Conservation (phyloP, 2,797 vertebrate species). For the Esox masquinongy region DNA sequence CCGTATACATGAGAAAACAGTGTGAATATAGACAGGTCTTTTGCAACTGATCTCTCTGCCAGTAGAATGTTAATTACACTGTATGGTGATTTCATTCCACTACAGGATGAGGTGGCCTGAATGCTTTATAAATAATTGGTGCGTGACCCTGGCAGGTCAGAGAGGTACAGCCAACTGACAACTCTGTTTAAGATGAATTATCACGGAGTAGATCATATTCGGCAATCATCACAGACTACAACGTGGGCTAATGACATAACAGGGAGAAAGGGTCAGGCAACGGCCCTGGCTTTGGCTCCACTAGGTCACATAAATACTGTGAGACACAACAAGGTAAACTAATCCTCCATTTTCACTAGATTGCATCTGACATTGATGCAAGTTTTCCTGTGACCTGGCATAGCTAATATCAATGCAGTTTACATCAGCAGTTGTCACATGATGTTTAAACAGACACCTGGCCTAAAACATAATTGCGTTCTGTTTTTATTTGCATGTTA, state of each 20-base stretch:
- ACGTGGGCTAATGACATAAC: conserved; percentile 25
- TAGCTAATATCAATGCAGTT: background rate
- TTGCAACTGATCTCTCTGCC: conserved; percentile 39
- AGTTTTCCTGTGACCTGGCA: background rate
- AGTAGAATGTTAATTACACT: conserved; percentile 47
- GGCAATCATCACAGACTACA: conserved; percentile 28
- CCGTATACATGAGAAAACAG: background rate
- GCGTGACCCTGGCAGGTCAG: conserved; percentile 19
- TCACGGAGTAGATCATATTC: conserved; percentile 35
- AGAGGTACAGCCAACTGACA: conserved; percentile 32
- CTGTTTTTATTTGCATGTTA: no score
- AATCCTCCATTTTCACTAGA: background rate
- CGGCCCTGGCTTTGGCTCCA: background rate
- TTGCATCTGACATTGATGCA: background rate
- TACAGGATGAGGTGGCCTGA: conserved; percentile 11
- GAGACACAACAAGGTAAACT: background rate
- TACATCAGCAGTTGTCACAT: no score
- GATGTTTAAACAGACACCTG: no score
- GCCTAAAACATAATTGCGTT: no score
- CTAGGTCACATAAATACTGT: background rate
- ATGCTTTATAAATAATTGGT: conserved; percentile 48
- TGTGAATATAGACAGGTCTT: conserved; percentile 25
- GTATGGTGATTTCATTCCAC: conserved; percentile 21
- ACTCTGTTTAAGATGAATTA: conserved; percentile 41
- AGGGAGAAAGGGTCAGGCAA: conserved; percentile 10